Evolutionary conservation across 1,140 invertebrate species (phyloP), one percentile per base, ranked within the genome.

Genomic region (Achroia grisella): DNA sequence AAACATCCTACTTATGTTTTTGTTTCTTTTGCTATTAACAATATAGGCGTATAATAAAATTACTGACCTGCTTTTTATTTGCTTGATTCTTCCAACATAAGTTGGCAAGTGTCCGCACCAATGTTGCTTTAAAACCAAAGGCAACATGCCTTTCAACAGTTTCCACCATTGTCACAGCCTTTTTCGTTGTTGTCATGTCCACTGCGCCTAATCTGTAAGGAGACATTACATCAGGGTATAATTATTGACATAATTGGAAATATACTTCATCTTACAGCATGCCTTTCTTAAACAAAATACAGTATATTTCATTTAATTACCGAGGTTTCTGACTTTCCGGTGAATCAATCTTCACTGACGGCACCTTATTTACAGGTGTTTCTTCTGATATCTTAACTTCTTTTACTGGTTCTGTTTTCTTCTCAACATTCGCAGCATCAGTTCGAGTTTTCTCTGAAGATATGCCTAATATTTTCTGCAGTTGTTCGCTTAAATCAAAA

Each of bases 101-200:
- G 79, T 94, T 95, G n/a, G 90, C 93, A 34, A 94, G 87, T 0
- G 93, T 77, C 31, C 91, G 72, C 30, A 95, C 90, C 1, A 95
- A 69, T 49, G 88, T 87, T 11, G 89, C 90, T 83, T 94, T 94
- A 61, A 95, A 92, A 1, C 92, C 91, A 82, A 90, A 93, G 0
- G 86, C 83, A 1, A 87, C 86, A 44, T 87, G 86, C 2, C 81
- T 62, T 42, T 89, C 80, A 8, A 78, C 83, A 0, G 80, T 81
- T 39, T 86, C 80, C 1, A 86, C 79, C 12, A 55, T 65, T 0
- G 79, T 82, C 0, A 77, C 50, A 2, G 75, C 39, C 43, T 73
- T 75, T 52, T 86, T 87, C 0, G 65, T 56, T 0, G 71, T 80
- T 0, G 63, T 72, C 53, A 74, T 71, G 44, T 86, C 81, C 34